A percentile compares a stretch with the other conserved stretches of the same genome.
phyloP scores from a whole-genome alignment of 2,113 vertebrate species.

The Alectura lathami region DNA sequence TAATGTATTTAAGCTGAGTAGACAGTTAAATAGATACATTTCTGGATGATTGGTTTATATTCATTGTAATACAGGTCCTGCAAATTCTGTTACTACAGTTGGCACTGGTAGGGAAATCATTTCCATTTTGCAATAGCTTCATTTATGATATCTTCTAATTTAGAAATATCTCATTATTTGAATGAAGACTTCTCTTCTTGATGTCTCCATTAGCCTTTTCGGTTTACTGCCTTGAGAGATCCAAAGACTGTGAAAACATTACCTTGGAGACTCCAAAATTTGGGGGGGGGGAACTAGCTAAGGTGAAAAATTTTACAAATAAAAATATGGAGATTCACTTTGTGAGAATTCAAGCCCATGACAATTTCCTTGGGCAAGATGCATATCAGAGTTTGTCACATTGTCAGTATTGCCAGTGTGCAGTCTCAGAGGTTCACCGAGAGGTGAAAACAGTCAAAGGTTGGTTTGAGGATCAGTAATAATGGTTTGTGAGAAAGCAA shows the following conservation, averaged over 20 bases:
- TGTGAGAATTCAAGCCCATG: not conserved
- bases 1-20: not conserved
- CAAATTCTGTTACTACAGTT: not conserved
- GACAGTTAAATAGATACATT: not conserved
- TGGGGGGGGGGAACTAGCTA: not conserved
- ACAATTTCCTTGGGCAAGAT: not conserved
- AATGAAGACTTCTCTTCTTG: not conserved
- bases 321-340: not conserved
- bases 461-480: not conserved
- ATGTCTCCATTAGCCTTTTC: not conserved
- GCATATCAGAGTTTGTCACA: fast-evolving
- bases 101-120: not conserved
- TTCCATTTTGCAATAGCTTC: not conserved
- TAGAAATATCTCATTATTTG: not conserved
- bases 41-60: not conserved
- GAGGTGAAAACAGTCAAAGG: not conserved
- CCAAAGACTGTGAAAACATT: not conserved
- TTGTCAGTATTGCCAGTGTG: fast-evolving
- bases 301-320: not conserved
- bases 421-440: not conserved
- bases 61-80: not conserved
- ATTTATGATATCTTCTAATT: not conserved
- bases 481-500: not conserved
- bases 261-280: not conserved
- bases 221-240: not conserved